phyloP scores from a whole-genome alignment of 2,797 vertebrate genomes.

The Anas georgica region DNA sequence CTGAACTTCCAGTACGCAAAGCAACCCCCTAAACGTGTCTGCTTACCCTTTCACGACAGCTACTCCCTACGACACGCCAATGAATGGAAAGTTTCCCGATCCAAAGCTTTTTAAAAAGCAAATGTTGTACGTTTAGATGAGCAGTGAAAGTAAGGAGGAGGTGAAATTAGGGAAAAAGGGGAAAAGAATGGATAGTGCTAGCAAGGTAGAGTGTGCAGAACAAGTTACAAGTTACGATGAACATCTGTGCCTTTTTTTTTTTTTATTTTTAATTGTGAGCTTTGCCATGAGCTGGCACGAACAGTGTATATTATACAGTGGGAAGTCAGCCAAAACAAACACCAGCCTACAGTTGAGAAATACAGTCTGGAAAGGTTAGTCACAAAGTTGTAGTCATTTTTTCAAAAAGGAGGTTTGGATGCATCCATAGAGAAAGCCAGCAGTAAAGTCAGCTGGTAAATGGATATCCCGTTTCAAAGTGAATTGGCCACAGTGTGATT shows the following conservation, averaged over 20 bases:
- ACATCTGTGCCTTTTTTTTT: slow-evolving; percentile 48
- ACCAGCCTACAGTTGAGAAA: slow-evolving; percentile 72
- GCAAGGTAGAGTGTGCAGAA: slow-evolving; percentile 44
- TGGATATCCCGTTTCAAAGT: slow-evolving; percentile 74
- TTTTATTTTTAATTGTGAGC: slow-evolving; percentile 64
- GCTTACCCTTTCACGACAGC: slow-evolving; percentile 6
- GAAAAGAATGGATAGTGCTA: slow-evolving; percentile 33
- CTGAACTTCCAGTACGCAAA: slow-evolving; percentile 23
- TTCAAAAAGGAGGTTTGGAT: slow-evolving; percentile 57
- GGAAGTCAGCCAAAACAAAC: slow-evolving; percentile 75
- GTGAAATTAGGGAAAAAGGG: not conserved
- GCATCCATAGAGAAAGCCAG: slow-evolving; percentile 43
- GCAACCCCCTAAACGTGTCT: slow-evolving; percentile 19
- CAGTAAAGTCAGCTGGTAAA: slow-evolving; percentile 70
- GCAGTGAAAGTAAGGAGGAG: slow-evolving; percentile 42
- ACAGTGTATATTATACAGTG: slow-evolving; percentile 59
- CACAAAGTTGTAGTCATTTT: slow-evolving; percentile 70
- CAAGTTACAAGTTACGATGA: slow-evolving; percentile 35
- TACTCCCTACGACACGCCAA: slow-evolving; percentile 45
- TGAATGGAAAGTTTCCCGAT: slow-evolving; percentile 53
- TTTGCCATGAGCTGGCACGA: slow-evolving; percentile 70
- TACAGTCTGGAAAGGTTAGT: slow-evolving; percentile 75
- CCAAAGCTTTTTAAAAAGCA: slow-evolving; percentile 63
- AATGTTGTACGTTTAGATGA: slow-evolving; percentile 58
- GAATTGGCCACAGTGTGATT: slow-evolving; percentile 71